phyloP scores from a whole-genome alignment of 1,140 invertebrate species.

The Lutraria rhynchaena region DNA sequence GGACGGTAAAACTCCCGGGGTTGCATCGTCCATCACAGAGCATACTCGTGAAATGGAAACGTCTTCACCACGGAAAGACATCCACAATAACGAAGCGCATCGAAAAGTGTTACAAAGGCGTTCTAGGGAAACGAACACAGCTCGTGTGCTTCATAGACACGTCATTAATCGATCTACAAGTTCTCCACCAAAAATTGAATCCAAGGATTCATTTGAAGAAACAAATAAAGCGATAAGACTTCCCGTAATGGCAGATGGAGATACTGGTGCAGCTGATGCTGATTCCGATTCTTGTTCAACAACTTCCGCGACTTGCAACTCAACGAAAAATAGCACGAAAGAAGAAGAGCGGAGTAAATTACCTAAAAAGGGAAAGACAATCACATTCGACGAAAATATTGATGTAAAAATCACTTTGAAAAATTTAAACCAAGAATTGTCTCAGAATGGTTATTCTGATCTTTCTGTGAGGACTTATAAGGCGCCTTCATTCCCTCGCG shows the following conservation, averaged over 20 bases:
- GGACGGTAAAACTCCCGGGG: conserved; percentile 29
- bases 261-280: conserved; percentile 14
- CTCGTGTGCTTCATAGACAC: conserved; percentile 56
- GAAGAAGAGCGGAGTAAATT: conserved; percentile 15
- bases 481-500: conserved; percentile 12
- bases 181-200: conserved; percentile 31
- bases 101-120: conserved; percentile 16
- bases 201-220: conserved; percentile 6
- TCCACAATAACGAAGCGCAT: background rate
- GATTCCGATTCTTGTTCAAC: conserved; percentile 49
- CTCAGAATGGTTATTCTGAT: conserved; percentile 5
- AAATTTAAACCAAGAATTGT: background rate
- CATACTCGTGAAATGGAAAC: background rate
- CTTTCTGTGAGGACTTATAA: background rate
- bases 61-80: background rate
- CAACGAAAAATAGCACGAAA: background rate
- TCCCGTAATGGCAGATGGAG: conserved; percentile 32
- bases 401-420: conserved; percentile 7
- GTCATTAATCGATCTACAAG: conserved; percentile 12
- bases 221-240: conserved; percentile 34
- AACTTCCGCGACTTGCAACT: conserved; percentile 55
- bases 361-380: conserved; percentile 52
- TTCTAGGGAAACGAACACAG: conserved; percentile 34
- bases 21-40: conserved; percentile 2
- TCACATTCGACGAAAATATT: conserved; percentile 24